Percentiles rank a stretch among this genome's conserved stretches.
phyloP scores from a whole-genome alignment of 2,797 vertebrate species.

The Menidia menidia region DNA sequence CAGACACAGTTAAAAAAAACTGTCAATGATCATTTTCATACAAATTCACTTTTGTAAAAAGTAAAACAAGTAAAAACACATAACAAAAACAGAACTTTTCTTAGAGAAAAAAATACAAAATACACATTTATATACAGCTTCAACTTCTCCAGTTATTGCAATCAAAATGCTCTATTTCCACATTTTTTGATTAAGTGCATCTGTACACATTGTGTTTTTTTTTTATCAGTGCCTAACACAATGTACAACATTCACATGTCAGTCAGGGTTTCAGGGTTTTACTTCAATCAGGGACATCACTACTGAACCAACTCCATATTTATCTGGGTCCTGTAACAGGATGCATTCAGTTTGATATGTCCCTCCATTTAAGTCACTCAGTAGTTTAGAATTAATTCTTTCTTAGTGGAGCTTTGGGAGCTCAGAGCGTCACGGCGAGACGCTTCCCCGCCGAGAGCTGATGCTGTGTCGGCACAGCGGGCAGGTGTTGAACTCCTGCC shows the following conservation, averaged over 20 bases:
- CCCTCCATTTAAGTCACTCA: conserved; percentile 7
- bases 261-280: background rate
- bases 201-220: background rate
- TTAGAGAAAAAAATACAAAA: background rate
- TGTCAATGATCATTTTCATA: background rate
- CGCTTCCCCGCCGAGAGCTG: rapidly evolving
- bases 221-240: background rate
- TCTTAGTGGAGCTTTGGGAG: background rate
- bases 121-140: background rate
- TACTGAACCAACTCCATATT: background rate
- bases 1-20: background rate
- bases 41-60: background rate
- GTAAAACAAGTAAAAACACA: background rate
- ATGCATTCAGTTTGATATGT: background rate
- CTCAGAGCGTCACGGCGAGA: background rate
- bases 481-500: conserved; percentile 72
- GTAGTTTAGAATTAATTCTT: conserved; percentile 12
- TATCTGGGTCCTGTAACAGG: background rate
- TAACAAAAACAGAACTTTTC: background rate
- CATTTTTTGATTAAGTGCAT: background rate
- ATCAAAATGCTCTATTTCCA: background rate
- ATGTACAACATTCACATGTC: conserved; percentile 5
- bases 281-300: background rate
- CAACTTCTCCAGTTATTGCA: background rate
- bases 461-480: conserved; percentile 80